Evolutionary conservation across 2,797 vertebrate genomes (phyloP), one percentile per base, ranked within the genome.

Genomic region (Pseudotriccus pelzelni): DNA sequence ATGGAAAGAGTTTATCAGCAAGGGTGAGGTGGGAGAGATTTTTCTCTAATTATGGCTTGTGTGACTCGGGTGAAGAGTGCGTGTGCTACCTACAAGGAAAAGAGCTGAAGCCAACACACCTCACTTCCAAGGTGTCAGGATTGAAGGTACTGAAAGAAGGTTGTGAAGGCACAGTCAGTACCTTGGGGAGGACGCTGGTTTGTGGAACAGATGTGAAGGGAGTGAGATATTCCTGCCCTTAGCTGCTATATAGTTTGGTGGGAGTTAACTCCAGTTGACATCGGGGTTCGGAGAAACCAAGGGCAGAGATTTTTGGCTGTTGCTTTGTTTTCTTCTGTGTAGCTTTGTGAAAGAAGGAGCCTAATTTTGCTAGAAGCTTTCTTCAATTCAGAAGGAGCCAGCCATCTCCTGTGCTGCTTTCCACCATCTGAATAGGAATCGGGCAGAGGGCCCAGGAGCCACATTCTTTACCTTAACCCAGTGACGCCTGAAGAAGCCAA

Each of bases 381-480:
- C 85, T 52, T 87, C 90, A 73, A 74, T 95, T 92, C 80, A 91
- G 83, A 74, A 84, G 59, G 86, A 93, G 88, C 80, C 88, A 94
- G 56, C 70, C 88, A 90, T 91, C 77, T 91, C 94, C 95, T 93
- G 3, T 90, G 60, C 67, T 84, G 74, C 74, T 90, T 95, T 89
- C 77, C 90, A 88, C 93, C 88, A 46, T 90, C 63, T 90, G 87
- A 95, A 95, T 84, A 78, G 93, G 63, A 91, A 30, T 18, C 0
- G 47, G 96, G 94, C 94, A 93, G 56, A 76, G 49, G 94, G 93
- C 96, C 96, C 94, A 87, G 93, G 49, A 95, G 70, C 80, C 86
- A 84, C 88, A 94, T 97, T 93, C 90, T 92, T 77, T 78, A 90
- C 93, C 88, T 94, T 95, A 95, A 94, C 90, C 94, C 77, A 73